These are phyloP conservation scores for Parnassius mnemosyne DNA, from an alignment of 2,888 invertebrate genomes.

Conservation along the genomic window DNA sequence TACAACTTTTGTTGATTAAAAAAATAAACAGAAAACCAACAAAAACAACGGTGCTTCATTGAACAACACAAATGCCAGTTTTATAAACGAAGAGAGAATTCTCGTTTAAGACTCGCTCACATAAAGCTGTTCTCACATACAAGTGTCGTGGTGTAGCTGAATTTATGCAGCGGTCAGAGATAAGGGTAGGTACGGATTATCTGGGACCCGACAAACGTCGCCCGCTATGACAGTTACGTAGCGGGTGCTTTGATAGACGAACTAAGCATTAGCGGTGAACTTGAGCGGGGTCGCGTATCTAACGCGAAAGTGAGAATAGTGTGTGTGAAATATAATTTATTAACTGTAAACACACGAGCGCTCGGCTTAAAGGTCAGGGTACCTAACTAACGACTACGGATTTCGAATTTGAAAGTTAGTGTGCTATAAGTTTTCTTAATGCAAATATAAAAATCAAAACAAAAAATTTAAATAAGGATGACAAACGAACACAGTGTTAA, in stretches of 20 bases:
- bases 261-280: conserved; percentile 16
- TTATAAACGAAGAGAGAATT: conserved; percentile 7
- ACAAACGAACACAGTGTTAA: too few relatives aligned
- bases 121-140: conserved; percentile 18
- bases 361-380: too few relatives aligned
- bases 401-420: too few relatives aligned
- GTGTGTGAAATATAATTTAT: too few relatives aligned
- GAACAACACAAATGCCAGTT: not conserved
- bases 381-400: too few relatives aligned
- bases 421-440: too few relatives aligned
- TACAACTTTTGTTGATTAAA: not conserved
- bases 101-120: conserved; percentile 4
- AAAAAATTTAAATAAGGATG: too few relatives aligned
- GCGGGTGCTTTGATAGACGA: conserved; percentile 26
- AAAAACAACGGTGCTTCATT: not conserved
- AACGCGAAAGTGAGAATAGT: conserved; percentile 2
- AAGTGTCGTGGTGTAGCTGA: conserved; percentile 31
- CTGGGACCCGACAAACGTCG: conserved; percentile 40
- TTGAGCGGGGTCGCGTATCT: conserved; percentile 3
- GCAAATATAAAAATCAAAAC: too few relatives aligned
- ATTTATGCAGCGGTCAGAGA: conserved; percentile 42
- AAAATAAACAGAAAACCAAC: not conserved
- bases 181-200: conserved; percentile 51
- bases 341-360: too few relatives aligned
- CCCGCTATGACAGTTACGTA: conserved; percentile 31